Base-by-base conservation (phyloP, 2,888 invertebrate genomes). In the Noctua janthe region DNA sequence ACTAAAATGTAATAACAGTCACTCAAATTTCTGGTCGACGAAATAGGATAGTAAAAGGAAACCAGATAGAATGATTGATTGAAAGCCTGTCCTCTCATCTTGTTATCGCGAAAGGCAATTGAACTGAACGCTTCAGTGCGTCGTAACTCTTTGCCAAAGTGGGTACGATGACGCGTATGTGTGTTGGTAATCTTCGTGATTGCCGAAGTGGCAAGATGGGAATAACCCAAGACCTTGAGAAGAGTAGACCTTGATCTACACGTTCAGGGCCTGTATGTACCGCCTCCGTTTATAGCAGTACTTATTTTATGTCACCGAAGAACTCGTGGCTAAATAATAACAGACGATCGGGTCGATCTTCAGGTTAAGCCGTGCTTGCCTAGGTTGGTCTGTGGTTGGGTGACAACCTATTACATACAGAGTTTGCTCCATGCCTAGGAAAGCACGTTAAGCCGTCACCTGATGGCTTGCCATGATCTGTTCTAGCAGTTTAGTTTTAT, bases 51-150 rank as follows among this genome's bases (percentile, higher is more conserved):
- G n/a, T 15, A 59, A 78, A 77, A 20, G 13, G 29, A 39, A 77
- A 47, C 35, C 17, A 78, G 8, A 17, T 20, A 43, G 11, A 29
- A 66, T 85, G 77, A 82, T 82, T 82, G 84, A 85, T 81, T 82
- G 77, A 43, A 66, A 69, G 17, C 20, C 54, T 64, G 47, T 74
- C 66, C 35, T n/a, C 17, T 56, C 59, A 43, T 29, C 64, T 66
- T 51, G 20, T 74, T 82, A 78, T 73, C 51, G 70, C 15, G 35
- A 67, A 43, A 82, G 71, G 78, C 71, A 71, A 78, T 82, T 64
- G 47, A 62, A 66, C n/a, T 67, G n/a, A 86, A 67, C 39, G 35
- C 43, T 82, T 71, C 47, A 54, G 54, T n/a, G 59, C 23, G 51
- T 66, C 76, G 64, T 76, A 83, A 84, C 72, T 62, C 59, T 47